These are phyloP conservation scores for Zosterops lateralis DNA, from an alignment of 2,113 vertebrate species.

Conservation along the genomic window DNA sequence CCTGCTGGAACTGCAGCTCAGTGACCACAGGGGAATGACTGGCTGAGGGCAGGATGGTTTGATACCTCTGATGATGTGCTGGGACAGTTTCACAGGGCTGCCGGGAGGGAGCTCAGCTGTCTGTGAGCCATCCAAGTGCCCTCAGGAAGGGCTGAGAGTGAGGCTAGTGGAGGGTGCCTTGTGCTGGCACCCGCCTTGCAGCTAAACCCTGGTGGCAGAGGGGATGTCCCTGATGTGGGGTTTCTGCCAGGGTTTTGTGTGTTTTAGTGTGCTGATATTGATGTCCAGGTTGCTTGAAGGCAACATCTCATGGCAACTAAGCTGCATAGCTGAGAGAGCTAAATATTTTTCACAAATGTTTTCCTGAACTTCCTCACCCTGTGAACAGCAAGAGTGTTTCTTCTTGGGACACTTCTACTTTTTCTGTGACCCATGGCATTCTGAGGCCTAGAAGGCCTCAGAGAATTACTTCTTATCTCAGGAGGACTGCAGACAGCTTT, in stretches of 20 bases:
- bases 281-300: background rate
- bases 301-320: background rate
- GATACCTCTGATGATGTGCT: rapidly evolving
- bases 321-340: background rate
- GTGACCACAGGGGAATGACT: background rate
- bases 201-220: rapidly evolving
- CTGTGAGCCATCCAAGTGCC: rapidly evolving
- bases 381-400: background rate
- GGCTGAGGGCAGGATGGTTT: background rate
- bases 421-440: background rate
- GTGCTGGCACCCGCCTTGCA: background rate
- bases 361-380: background rate
- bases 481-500: background rate
- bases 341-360: background rate
- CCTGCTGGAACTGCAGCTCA: background rate
- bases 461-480: background rate
- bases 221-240: background rate
- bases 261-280: rapidly evolving
- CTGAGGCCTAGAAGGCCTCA: background rate
- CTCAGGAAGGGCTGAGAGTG: rapidly evolving
- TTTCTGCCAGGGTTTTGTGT: background rate
- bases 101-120: background rate
- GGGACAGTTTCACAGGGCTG: background rate
- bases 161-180: background rate
- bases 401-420: background rate